Evolutionary conservation across 2,797 vertebrate species (phyloP).

Genomic region (Octomys mimax): DNA sequence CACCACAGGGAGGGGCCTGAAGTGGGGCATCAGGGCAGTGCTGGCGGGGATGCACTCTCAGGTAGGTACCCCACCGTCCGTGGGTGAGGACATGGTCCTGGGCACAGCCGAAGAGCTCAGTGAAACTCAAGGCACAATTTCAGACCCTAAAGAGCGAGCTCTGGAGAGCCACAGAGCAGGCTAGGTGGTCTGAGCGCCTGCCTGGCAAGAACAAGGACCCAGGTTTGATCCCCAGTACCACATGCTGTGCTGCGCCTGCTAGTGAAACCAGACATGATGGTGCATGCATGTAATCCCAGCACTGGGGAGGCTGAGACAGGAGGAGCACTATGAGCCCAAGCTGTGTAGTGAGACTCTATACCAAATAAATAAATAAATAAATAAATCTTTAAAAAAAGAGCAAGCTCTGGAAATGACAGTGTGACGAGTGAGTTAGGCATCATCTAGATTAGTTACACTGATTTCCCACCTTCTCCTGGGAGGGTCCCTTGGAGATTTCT

Average conservation of each 20-base stretch:
- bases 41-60: not conserved
- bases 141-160: not conserved
- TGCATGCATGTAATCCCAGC: no score
- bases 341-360: no score
- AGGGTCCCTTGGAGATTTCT: not conserved
- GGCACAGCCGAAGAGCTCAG: not conserved
- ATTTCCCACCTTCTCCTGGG: not conserved
- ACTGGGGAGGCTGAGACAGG: no score
- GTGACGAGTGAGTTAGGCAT: rapidly evolving
- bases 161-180: no score
- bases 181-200: no score
- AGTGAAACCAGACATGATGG: no score
- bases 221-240: no score
- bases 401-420: rapidly evolving
- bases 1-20: not conserved
- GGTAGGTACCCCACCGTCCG: rapidly evolving
- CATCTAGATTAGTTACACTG: not conserved
- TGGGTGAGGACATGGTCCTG: not conserved
- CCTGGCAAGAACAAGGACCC: no score
- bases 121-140: not conserved
- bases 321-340: no score
- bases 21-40: rapidly evolving
- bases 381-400: not conserved
- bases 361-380: no score
- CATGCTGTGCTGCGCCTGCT: no score